These are phyloP conservation scores for Morphnarchus princeps DNA, from an alignment of 2,113 vertebrate genomes.

Conservation along the genomic window DNA sequence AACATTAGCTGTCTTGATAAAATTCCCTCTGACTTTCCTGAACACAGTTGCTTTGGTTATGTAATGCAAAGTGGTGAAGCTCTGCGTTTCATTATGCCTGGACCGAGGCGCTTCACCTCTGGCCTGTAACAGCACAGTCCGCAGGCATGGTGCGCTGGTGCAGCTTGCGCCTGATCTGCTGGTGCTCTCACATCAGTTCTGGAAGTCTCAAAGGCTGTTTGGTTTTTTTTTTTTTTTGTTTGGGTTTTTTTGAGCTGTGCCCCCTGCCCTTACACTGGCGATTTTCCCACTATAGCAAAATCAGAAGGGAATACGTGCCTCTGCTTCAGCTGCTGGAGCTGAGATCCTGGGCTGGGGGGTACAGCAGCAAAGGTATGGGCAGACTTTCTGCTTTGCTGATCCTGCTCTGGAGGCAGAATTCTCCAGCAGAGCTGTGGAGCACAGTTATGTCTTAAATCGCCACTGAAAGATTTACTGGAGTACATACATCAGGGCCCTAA, in stretches of 20 bases:
- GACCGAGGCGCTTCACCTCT: not conserved
- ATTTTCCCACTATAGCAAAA: not conserved
- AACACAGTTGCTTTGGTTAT: not conserved
- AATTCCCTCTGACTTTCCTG: not conserved
- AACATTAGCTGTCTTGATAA: not conserved
- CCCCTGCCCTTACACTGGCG: not conserved
- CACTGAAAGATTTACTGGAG: not conserved
- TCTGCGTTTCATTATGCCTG: not conserved
- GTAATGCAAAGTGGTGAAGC: not conserved
- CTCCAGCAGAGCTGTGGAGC: not conserved
- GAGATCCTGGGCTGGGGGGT: not conserved
- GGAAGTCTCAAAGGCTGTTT: not conserved
- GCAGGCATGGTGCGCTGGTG: fast-evolving
- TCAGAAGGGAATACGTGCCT: not conserved
- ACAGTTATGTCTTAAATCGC: not conserved
- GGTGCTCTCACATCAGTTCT: not conserved
- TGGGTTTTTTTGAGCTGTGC: not conserved
- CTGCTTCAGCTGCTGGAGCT: not conserved
- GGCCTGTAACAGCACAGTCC: not conserved
- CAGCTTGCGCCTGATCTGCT: not conserved
- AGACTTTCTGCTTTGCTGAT: not conserved
- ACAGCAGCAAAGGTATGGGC: not conserved
- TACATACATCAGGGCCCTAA: not conserved
- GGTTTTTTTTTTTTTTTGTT: not conserved
- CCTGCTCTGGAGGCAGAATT: not conserved